phyloP scores from a whole-genome alignment of 2,113 vertebrate species.

The Montifringilla adamsi region DNA sequence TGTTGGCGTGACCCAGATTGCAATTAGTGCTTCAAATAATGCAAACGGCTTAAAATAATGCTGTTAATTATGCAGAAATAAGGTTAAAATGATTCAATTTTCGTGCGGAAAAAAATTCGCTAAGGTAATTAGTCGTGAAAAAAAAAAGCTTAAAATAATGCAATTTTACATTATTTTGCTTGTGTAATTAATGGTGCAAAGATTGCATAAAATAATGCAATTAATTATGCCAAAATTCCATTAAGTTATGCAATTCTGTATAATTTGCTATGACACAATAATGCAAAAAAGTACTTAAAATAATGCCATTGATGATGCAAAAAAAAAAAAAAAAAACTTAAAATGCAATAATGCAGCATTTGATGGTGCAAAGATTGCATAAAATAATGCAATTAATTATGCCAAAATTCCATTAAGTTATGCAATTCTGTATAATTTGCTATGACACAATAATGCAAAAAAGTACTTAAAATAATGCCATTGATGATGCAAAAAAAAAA shows the following conservation, averaged over 20 bases:
- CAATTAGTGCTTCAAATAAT: background rate
- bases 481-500: background rate
- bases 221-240: background rate
- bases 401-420: background rate
- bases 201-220: background rate
- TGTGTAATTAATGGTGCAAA: background rate
- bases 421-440: background rate
- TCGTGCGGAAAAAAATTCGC: background rate
- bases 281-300: background rate
- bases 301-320: background rate
- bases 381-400: background rate
- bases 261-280: background rate
- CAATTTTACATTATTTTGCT: background rate
- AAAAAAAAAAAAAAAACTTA: too few species aligned
- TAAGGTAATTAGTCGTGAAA: accelerated
- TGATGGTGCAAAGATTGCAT: background rate
- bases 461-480: background rate
- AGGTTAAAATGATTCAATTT: accelerated
- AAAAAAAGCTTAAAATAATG: background rate
- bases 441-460: background rate
- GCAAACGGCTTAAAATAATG: background rate
- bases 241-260: background rate
- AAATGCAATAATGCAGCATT: too few species aligned
- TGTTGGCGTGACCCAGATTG: background rate
- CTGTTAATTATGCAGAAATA: background rate